Conservation (phyloP, 2,888 invertebrate genomes). For the Nephrotoma appendiculata region DNA sequence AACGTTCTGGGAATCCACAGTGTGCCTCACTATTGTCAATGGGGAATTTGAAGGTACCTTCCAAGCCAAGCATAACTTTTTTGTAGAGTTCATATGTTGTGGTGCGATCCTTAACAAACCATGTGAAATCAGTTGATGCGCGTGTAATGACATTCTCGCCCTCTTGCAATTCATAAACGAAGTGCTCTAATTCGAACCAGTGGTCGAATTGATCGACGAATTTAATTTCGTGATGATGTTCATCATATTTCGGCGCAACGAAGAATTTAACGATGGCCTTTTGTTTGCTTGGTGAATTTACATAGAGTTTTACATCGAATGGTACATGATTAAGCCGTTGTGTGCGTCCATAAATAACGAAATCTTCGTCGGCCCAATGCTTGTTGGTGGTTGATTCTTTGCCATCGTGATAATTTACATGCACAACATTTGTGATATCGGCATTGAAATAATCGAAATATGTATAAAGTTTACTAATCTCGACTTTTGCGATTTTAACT, state of each 20-base stretch:
- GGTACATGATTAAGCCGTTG: conserved; percentile 49
- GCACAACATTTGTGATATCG: conserved; percentile 37
- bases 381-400: background rate
- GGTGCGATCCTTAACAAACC: conserved; percentile 44
- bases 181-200: conserved; percentile 51
- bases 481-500: conserved; percentile 45
- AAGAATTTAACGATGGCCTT: conserved; percentile 50
- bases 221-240: conserved; percentile 36
- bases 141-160: conserved; percentile 39
- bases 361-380: background rate
- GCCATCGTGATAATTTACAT: conserved; percentile 26
- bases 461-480: conserved; percentile 48
- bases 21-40: conserved; percentile 36
- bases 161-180: conserved; percentile 43
- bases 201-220: conserved; percentile 44
- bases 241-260: conserved; percentile 54
- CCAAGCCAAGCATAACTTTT: conserved; percentile 34
- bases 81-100: conserved; percentile 33
- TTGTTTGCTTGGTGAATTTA: conserved; percentile 41
- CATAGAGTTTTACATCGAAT: conserved; percentile 42
- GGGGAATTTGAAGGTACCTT: conserved; percentile 33
- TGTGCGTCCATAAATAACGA: conserved; percentile 39
- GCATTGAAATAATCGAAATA: conserved; percentile 53
- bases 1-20: conserved; percentile 44
- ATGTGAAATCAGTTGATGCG: conserved; percentile 48